phyloP scores from a whole-genome alignment of 2,888 invertebrate species.

The Aleiodes leptofemur region DNA sequence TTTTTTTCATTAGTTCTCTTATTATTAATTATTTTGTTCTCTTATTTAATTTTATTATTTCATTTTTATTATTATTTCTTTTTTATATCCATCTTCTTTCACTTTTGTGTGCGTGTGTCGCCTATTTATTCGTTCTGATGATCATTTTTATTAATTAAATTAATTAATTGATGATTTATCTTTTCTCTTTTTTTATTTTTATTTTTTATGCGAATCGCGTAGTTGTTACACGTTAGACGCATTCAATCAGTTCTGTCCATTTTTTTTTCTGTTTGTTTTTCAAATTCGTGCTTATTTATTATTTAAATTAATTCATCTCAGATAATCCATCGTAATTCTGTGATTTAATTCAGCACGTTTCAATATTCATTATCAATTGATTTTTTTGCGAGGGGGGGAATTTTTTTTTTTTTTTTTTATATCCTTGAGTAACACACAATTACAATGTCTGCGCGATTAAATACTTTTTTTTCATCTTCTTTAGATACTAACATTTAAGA shows the following conservation, averaged over 20 bases:
- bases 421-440: conserved; percentile 50
- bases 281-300: conserved; percentile 43
- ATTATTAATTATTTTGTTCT: conserved; percentile 28
- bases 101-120: conserved; percentile 12
- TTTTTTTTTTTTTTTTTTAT: conserved; percentile 45
- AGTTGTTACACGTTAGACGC: conserved; percentile 70
- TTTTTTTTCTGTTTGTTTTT: conserved; percentile 15
- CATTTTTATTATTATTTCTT: conserved; percentile 12
- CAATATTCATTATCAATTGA: conserved; percentile 18
- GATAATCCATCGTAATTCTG: conserved; percentile 19
- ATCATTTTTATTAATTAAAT: conserved; percentile 21
- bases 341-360: conserved; percentile 19
- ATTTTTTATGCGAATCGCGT: conserved; percentile 63
- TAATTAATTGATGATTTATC: conserved; percentile 10
- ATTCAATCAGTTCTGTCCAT: conserved; percentile 43
- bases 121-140: conserved; percentile 1
- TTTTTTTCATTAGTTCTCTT: conserved; percentile 20
- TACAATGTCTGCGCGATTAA: conserved; percentile 60
- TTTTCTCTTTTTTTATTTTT: background rate
- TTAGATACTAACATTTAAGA: conserved; percentile 72
- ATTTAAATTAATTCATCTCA: conserved; percentile 27
- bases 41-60: conserved; percentile 33
- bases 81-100: background rate
- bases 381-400: conserved; percentile 38
- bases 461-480: conserved; percentile 59